A percentile compares a stretch with the other conserved stretches of the same genome.
Conservation (phyloP, 2,113 vertebrate species). For the Myanophis thanlyinensis region DNA sequence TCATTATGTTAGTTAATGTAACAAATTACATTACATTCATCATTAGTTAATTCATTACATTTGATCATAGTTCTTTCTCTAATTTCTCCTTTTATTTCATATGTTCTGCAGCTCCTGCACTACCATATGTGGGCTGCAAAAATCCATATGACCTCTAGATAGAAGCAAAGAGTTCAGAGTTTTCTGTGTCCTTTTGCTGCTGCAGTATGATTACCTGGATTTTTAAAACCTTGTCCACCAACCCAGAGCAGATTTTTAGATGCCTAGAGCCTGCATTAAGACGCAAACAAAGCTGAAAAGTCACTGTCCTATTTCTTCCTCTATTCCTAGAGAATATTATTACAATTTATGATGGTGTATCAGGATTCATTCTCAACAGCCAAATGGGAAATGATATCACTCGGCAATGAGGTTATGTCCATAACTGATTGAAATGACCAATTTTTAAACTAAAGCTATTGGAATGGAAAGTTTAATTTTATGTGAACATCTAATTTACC, state of each 20-base stretch:
- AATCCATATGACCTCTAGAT: neutral
- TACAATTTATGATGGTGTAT: neutral
- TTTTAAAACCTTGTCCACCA: neutral
- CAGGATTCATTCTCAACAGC: neutral
- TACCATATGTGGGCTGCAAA: neutral
- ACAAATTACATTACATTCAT: neutral
- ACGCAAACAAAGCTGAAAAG: neutral
- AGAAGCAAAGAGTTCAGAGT: neutral
- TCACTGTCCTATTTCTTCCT: neutral
- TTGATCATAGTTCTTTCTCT: neutral
- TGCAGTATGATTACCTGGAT: neutral
- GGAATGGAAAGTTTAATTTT: neutral
- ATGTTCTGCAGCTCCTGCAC: neutral
- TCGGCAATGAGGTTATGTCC: neutral
- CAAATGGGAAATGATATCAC: neutral
- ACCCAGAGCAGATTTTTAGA: neutral
- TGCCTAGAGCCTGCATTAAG: too few species aligned
- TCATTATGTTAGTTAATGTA: neutral
- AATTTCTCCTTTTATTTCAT: neutral
- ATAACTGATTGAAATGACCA: accelerated
- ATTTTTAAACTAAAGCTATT: neutral
- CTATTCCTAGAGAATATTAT: neutral
- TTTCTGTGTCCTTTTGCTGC: neutral
- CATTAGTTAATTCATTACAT: neutral
- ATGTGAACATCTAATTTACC: neutral